Conservation (phyloP, 2,797 vertebrate species). For the Orientallactaga sibirica region DNA sequence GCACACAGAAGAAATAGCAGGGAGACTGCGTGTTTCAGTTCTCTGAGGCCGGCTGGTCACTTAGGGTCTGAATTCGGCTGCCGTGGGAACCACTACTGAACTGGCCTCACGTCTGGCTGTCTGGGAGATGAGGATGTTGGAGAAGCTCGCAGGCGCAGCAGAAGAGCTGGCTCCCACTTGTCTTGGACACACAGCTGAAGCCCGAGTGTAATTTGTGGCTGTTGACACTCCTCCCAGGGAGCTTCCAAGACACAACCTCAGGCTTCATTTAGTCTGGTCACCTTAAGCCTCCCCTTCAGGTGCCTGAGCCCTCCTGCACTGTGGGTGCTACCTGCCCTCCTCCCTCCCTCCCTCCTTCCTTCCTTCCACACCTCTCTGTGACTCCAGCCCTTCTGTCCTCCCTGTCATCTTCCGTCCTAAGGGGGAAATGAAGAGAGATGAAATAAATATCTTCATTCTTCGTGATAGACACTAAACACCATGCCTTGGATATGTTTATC, state of each 20-base stretch:
- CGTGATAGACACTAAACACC: background rate
- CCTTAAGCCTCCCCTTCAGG: background rate
- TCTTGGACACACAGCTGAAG: background rate
- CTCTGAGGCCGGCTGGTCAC: background rate
- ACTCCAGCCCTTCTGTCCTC: background rate
- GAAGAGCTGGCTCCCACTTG: background rate
- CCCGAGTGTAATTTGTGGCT: rapidly evolving
- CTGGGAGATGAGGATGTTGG: background rate
- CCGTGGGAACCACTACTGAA: background rate
- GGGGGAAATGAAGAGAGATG: background rate
- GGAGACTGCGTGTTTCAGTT: rapidly evolving
- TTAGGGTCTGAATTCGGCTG: too few species aligned
- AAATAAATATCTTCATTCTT: conserved; percentile 8
- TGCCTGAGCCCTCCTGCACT: background rate
- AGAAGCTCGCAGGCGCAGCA: background rate
- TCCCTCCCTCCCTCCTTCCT: background rate
- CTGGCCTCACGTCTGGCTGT: background rate
- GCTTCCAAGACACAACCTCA: too few species aligned
- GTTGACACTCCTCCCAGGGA: background rate
- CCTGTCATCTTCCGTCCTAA: background rate
- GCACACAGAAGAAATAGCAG: background rate
- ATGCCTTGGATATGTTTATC: background rate
- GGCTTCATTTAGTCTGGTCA: background rate
- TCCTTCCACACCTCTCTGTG: background rate
- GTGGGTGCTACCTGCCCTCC: too few species aligned